These are phyloP conservation scores for Patiria pectinifera DNA, from an alignment of 53 echinoderm and acorn worm genomes.

Conservation along the genomic window DNA sequence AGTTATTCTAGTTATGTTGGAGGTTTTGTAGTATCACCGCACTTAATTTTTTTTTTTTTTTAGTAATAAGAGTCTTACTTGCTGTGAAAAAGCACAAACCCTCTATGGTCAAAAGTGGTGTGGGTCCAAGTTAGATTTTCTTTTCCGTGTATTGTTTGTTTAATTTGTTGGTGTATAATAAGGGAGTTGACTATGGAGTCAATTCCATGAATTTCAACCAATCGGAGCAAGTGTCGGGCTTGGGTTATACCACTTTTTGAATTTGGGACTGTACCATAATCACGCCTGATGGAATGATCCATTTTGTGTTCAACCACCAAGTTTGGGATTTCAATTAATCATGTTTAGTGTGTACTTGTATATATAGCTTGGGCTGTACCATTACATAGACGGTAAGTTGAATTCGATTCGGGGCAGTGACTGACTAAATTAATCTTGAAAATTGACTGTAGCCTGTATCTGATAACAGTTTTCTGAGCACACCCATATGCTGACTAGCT, in stretches of 20 bases:
- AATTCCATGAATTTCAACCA: no score
- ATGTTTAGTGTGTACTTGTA: neutral
- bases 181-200: no score
- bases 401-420: neutral
- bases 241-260: no score
- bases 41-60: no score
- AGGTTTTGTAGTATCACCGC: no score
- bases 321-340: neutral
- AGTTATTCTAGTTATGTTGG: no score
- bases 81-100: no score
- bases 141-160: neutral
- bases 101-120: neutral
- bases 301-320: neutral
- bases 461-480: neutral
- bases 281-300: neutral
- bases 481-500: neutral
- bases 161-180: no score
- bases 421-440: neutral
- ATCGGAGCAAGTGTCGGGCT: neutral
- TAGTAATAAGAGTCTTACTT: no score
- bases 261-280: neutral
- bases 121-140: neutral
- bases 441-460: no score
- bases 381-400: neutral
- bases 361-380: slow-evolving; percentile 10